Conservation (phyloP, 2,113 vertebrate genomes). For the Recurvirostra avosetta region DNA sequence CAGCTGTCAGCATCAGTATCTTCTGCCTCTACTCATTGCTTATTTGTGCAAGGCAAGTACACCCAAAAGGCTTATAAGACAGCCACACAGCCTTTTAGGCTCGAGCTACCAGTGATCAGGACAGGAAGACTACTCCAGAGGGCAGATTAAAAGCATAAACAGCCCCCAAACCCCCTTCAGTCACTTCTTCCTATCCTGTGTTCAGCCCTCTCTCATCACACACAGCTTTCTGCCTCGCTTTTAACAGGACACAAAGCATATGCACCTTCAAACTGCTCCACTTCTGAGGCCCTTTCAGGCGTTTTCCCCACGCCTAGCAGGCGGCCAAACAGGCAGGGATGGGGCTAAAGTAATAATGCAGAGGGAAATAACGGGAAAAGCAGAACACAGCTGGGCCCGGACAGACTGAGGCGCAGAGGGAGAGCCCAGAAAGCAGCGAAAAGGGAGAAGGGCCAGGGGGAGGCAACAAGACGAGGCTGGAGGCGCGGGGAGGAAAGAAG, state of each 20-base stretch:
- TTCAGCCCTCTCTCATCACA: rapidly evolving
- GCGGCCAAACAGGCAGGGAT: rapidly evolving
- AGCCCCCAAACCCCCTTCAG: neutral
- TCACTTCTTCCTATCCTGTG: rapidly evolving
- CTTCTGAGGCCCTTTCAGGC: rapidly evolving
- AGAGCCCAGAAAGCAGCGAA: neutral
- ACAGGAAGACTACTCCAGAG: rapidly evolving
- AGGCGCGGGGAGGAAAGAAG: rapidly evolving
- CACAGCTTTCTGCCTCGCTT: neutral
- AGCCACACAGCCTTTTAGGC: rapidly evolving
- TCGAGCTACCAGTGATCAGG: rapidly evolving
- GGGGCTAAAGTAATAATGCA: rapidly evolving
- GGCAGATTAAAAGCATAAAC: rapidly evolving
- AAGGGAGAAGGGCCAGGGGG: rapidly evolving
- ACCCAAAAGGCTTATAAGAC: rapidly evolving
- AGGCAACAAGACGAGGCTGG: no score
- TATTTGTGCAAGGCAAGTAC: rapidly evolving
- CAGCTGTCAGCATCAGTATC: rapidly evolving
- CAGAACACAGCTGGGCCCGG: rapidly evolving
- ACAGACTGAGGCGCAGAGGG: rapidly evolving
- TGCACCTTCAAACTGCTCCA: rapidly evolving
- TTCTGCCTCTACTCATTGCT: rapidly evolving
- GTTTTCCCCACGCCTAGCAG: rapidly evolving
- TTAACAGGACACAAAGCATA: rapidly evolving
- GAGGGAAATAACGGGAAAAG: neutral